A percentile compares a stretch with the other conserved stretches of the same genome.
Evolutionary conservation across 2,113 vertebrate genomes (phyloP).

Genomic region (Pteropus alecto): DNA sequence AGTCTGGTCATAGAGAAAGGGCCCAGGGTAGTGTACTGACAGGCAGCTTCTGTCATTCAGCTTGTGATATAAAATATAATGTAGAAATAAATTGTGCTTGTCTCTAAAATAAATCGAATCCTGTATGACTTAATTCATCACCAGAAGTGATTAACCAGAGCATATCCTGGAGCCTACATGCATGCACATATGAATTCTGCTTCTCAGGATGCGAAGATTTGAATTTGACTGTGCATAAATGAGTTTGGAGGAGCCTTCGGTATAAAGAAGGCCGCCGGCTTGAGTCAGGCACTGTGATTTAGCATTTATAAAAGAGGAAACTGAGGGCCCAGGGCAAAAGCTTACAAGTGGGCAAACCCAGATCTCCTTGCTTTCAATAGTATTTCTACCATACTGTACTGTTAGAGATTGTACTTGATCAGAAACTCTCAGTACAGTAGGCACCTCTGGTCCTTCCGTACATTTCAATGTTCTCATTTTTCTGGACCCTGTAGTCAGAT

Average conservation of each 20-base stretch:
- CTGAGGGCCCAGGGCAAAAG: not conserved
- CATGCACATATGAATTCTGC: not conserved
- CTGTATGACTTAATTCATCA: conserved; percentile 65
- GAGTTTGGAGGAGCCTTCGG: not conserved
- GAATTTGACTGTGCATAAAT: not conserved
- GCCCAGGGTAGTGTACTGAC: conserved; percentile 59
- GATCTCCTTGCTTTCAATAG: not conserved
- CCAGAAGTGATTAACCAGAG: conserved; percentile 32
- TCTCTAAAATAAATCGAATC: conserved; percentile 61
- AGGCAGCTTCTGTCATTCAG: conserved; percentile 66
- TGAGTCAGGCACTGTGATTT: not conserved
- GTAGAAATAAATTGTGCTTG: conserved; percentile 76
- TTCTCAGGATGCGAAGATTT: conserved; percentile 42
- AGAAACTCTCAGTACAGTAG: not conserved
- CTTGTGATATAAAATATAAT: conserved; percentile 53
- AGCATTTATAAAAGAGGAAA: not conserved
- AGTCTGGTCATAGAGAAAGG: not conserved
- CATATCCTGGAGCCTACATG: not conserved
- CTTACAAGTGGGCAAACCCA: not conserved
- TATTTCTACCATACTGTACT: not conserved
- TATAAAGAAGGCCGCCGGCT: not conserved
- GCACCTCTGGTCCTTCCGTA: not conserved
- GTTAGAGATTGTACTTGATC: not conserved
- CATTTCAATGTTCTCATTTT: not conserved
- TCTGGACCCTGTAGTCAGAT: not conserved